Percentiles rank a stretch among this genome's conserved stretches.
These are phyloP conservation scores for Drosophila kanapiae DNA, from an alignment of 1,140 invertebrate genomes.

Conservation along the genomic window DNA sequence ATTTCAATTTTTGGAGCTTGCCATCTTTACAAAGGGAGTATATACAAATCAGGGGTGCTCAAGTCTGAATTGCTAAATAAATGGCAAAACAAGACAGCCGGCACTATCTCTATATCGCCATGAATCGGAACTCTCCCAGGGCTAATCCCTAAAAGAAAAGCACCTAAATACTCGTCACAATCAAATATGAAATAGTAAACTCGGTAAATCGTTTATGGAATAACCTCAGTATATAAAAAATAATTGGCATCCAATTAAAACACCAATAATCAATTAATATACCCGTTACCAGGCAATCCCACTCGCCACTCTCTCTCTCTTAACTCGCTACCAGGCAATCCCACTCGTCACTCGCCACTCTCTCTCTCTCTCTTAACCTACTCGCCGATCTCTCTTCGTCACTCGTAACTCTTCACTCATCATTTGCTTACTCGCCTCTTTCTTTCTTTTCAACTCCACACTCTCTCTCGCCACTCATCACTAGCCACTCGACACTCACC, in stretches of 20 bases:
- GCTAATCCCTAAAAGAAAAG: background rate
- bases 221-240: too few species aligned
- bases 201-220: too few species aligned
- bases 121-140: background rate
- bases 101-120: background rate
- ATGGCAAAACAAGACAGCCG: background rate
- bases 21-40: slow-evolving; percentile 2
- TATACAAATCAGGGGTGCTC: slow-evolving; percentile 33
- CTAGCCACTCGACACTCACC: background rate
- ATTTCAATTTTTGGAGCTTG: slow-evolving; percentile 64
- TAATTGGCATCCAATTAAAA: too few species aligned
- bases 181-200: background rate
- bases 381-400: too few species aligned
- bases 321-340: too few species aligned
- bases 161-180: background rate
- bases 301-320: too few species aligned
- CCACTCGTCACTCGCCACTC: too few species aligned
- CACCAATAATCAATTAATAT: too few species aligned
- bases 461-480: background rate
- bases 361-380: too few species aligned
- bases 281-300: too few species aligned
- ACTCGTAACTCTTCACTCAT: background rate
- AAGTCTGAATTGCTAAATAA: background rate
- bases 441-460: background rate
- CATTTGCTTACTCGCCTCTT: background rate